These are phyloP conservation scores for Dicerorhinus sumatrensis DNA, from an alignment of 2,113 vertebrate species.

Conservation along the genomic window DNA sequence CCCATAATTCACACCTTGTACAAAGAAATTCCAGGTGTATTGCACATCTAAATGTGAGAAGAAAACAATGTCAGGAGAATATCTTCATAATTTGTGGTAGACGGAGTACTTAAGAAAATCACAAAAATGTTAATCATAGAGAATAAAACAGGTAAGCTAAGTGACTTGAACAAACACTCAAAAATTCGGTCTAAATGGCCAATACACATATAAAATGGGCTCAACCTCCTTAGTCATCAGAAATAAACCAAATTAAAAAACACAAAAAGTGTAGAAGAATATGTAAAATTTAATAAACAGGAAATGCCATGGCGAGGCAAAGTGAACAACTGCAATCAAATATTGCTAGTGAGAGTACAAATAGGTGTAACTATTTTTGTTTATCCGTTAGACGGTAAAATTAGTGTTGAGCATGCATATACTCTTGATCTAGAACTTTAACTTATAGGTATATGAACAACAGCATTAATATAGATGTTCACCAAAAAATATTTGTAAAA, in stretches of 20 bases:
- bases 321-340: neutral
- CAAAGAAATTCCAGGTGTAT: neutral
- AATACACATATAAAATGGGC: neutral
- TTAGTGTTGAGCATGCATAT: neutral
- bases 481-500: neutral
- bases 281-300: neutral
- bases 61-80: neutral
- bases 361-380: neutral
- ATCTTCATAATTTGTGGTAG: neutral
- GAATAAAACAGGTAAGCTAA: neutral
- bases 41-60: neutral
- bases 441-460: neutral
- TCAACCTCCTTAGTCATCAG: neutral
- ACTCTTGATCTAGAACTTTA: neutral
- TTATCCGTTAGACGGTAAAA: neutral
- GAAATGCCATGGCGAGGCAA: neutral
- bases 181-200: neutral
- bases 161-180: neutral
- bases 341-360: neutral
- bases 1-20: neutral
- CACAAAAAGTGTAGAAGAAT: neutral
- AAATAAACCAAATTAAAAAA: neutral
- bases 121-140: neutral
- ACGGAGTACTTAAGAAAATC: neutral
- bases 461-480: neutral